Base-by-base conservation (phyloP, 2,113 vertebrate species). In the Podarcis raffonei region DNA sequence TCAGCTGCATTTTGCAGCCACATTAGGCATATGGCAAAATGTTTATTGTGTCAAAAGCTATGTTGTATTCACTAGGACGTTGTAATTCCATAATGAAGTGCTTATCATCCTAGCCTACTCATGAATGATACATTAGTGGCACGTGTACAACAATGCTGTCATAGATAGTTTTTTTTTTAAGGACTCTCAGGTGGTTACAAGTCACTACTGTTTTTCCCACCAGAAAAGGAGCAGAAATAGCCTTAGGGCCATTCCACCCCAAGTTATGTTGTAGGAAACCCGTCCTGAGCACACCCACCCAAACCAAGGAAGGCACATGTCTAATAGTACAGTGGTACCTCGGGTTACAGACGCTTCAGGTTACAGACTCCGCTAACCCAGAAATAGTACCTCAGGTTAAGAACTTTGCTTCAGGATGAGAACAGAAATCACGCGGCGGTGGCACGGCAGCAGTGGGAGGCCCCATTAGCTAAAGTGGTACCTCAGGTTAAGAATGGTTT, bases 41-140 rank as follows among this genome's bases (percentile, higher is more conserved):
- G 87, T 89, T 93, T 23, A 7, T 4, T 42, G 84, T 76, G 42
- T 79, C 86, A 90, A 80, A 87, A 84, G 68, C 42, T 59, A 69
- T 88, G 82, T 2, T 82, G 68, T 71, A 87, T 79, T 89, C 84
- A 83, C 80, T 71, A 23, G 2, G 86, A 66, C 79, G 57, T 68
- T 91, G 39, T 78, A 48, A 82, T 91, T 91, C 89, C 30, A 80
- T 90, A 80, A 93, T 65, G 89, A 93, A 90, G 25, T 91, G 59
- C 57, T 92, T 88, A 90, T 79, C 59, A 23, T 71, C 57, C 88
- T 65, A 85, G 87, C 83, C 88, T 90, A 16, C 88, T 94, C 87
- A 0, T 8, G 57, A 88, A 57, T 78, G 59, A 83, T 66, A 72
- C 92, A 23, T 30, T 82, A 89, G 89, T 85, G 89, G 84, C 8